Evolutionary conservation across 2,888 invertebrate species (phyloP).

Genomic region (Danaus chrysippus): DNA sequence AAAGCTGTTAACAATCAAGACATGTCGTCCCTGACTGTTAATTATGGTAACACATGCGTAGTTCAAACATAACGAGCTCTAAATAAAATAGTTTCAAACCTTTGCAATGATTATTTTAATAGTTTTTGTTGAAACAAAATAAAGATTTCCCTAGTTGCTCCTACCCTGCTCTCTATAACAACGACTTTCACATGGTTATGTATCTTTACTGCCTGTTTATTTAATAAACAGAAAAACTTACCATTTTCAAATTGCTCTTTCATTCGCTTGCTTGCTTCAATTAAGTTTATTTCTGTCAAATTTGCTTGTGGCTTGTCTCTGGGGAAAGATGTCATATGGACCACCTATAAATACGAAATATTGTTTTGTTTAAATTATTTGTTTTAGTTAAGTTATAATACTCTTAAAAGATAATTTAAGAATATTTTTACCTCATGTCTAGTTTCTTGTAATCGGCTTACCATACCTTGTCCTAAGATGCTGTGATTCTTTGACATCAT

Average conservation of each 20-base stretch:
- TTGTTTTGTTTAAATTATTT: no score
- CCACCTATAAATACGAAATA: constrained; percentile 40
- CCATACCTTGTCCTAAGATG: constrained; percentile 51
- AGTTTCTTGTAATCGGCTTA: constrained; percentile 46
- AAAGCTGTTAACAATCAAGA: no score
- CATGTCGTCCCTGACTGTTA: no score
- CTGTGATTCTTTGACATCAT: constrained; percentile 49
- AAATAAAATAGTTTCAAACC: no score
- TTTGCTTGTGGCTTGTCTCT: constrained; percentile 36
- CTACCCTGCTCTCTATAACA: background rate
- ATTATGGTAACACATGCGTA: no score
- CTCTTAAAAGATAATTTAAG: background rate
- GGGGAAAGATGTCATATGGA: constrained; percentile 50
- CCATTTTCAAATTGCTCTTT: constrained; percentile 31
- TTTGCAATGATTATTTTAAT: no score
- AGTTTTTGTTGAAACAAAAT: no score
- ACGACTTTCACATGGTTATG: background rate
- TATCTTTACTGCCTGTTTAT: background rate
- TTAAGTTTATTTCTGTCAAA: constrained; percentile 48
- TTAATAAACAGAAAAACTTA: constrained; percentile 26
- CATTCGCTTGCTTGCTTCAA: constrained; percentile 31
- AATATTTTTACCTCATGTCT: constrained; percentile 49
- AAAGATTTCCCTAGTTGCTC: no score
- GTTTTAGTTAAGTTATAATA: no score
- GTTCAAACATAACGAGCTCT: no score